Evolutionary conservation across 2,797 vertebrate genomes (phyloP).

Genomic region (Sciurus vulgaris): DNA sequence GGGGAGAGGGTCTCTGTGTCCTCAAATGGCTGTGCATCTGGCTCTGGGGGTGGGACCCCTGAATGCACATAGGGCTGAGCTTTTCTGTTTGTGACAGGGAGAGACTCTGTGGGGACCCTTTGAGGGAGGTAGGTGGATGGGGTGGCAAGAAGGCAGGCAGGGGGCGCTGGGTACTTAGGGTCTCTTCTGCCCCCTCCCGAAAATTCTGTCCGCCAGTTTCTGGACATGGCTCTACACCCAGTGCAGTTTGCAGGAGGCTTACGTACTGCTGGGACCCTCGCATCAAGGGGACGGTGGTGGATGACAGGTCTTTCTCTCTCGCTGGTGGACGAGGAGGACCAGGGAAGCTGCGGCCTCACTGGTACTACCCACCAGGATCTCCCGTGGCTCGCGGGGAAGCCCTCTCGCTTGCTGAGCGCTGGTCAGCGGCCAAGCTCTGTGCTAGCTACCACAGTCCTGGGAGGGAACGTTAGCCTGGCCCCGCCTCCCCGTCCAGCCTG

Average conservation of each 20-base stretch:
- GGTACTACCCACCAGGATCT: fast-evolving
- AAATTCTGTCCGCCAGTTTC: slow-evolving; percentile 41
- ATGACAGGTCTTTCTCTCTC: neutral
- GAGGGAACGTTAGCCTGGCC: too few relatives aligned
- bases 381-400: fast-evolving
- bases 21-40: neutral
- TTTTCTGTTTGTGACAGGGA: neutral
- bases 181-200: neutral
- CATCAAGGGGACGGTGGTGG: neutral
- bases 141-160: neutral
- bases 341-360: neutral
- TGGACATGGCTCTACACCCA: fast-evolving
- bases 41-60: slow-evolving; percentile 10
- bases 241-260: neutral
- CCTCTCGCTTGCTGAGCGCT: neutral
- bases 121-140: fast-evolving
- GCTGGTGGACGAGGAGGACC: neutral
- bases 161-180: neutral
- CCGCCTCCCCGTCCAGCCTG: neutral
- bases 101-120: neutral
- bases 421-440: neutral
- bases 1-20: neutral
- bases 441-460: neutral
- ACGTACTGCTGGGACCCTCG: neutral
- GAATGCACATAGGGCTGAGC: neutral